These are phyloP conservation scores for Heliconius sara DNA, from an alignment of 2,888 invertebrate species.

Conservation along the genomic window DNA sequence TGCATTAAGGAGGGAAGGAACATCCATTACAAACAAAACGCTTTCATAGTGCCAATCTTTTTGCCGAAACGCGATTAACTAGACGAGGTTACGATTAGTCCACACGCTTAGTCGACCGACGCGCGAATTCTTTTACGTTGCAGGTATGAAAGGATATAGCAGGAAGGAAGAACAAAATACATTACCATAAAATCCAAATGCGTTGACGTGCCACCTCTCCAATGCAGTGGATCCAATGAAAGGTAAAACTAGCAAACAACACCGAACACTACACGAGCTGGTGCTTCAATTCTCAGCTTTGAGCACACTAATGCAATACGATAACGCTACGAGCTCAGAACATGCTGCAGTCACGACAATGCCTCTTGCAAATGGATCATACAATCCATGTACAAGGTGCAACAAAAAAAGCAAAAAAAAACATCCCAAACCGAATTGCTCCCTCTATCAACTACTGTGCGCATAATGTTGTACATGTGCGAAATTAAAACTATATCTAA, in stretches of 20 bases:
- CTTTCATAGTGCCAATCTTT: conserved; percentile 83
- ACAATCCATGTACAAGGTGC: conserved; percentile 78
- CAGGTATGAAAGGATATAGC: conserved; percentile 74
- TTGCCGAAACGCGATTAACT: conserved; percentile 67
- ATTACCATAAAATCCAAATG: conserved; percentile 79
- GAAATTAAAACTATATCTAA: conserved; percentile 69
- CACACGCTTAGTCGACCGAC: conserved; percentile 72
- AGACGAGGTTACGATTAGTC: conserved; percentile 73
- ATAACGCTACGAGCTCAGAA: conserved; percentile 81
- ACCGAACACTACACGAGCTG: conserved; percentile 82
- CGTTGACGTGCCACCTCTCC: conserved; percentile 82
- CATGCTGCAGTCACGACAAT: conserved; percentile 79
- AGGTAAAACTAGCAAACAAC: conserved; percentile 76
- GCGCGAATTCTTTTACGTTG: conserved; percentile 59
- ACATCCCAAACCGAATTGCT: conserved; percentile 79
- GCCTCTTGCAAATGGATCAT: conserved; percentile 78
- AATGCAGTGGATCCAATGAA: conserved; percentile 81
- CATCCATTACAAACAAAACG: conserved; percentile 59
- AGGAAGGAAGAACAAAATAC: conserved; percentile 77
- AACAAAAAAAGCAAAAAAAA: conserved; percentile 69
- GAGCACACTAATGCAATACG: conserved; percentile 81
- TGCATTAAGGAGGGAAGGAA: conserved; percentile 70
- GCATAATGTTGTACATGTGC: conserved; percentile 76
- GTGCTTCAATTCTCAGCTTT: conserved; percentile 80
- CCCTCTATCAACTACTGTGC: conserved; percentile 82